Base-by-base conservation (phyloP, 2,797 vertebrate genomes). In the Hylomyscus alleni region DNA sequence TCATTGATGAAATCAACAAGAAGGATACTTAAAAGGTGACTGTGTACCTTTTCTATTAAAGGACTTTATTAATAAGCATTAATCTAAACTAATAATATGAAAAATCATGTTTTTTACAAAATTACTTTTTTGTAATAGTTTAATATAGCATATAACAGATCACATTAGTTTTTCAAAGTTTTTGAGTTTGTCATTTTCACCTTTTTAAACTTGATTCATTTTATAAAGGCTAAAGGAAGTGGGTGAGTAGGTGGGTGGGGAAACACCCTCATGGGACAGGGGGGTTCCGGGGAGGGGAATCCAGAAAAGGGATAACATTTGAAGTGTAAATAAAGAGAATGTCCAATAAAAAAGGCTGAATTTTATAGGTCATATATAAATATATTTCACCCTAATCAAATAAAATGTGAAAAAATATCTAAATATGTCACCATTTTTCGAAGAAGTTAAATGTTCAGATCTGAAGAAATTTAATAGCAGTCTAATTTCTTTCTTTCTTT, bases 201-300 rank as follows among this genome's bases (percentile, higher is more conserved):
- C 69, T 94, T 84, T 67, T 17, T 15, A 80, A 62, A 56, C 22
- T 58, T 91, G 20, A 60, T 85, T 91, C 13, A 62, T 85, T 94
- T 80, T 80, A 72, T 76, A 90, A 91, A 82, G 47, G 44, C 44
- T 44, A 44, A 44, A 44, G 44, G 44, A 44, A 44, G 44, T 44
- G 44, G 44, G 44, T 44, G 44, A 6, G 44, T 44, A 44, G 44
- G 6, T 44, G 44, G 44, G 44, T 44, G 44, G 44, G 44, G 44
- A 44, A 44, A 44, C 44, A 44, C 44, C 44, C 44, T 44, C 44
- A 44, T 44, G 44, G 44, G 44, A 44, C 44, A 44, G 44, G 44
- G 44, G 44, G 44, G 3, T 44, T 44, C 44, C 44, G 44, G 44
- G 44, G 44, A 44, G 44, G 44, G 44, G 44, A 44, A 44, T 6